These are phyloP conservation scores for Colletes latitarsis DNA, from an alignment of 1,140 invertebrate genomes.

Conservation along the genomic window DNA sequence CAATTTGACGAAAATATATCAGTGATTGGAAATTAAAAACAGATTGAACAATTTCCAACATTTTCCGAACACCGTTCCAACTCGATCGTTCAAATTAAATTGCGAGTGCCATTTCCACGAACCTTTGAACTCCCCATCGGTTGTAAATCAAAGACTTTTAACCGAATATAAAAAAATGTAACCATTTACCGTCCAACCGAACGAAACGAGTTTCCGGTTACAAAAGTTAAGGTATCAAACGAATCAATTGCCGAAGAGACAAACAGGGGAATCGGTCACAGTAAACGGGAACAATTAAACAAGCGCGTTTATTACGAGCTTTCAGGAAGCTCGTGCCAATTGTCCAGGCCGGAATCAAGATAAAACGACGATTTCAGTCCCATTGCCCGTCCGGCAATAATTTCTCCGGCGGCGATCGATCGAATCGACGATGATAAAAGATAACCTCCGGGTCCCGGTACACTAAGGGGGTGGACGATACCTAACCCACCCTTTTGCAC, in stretches of 20 bases:
- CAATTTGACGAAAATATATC: no score
- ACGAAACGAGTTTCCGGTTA: neutral
- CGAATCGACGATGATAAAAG: conserved; percentile 38
- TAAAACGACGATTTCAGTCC: conserved; percentile 21
- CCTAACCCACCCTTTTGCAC: neutral
- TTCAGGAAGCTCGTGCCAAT: conserved; percentile 51
- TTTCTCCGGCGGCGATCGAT: conserved; percentile 47
- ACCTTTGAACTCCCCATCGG: neutral
- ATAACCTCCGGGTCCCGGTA: conserved; percentile 29
- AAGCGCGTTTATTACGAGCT: conserved; percentile 31
- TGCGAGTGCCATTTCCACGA: neutral
- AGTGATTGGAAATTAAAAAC: no score
- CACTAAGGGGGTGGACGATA: conserved; percentile 14
- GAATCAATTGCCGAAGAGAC: neutral
- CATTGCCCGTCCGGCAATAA: conserved; percentile 21
- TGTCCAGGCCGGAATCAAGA: conserved; percentile 21
- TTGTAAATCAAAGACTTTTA: neutral
- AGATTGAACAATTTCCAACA: no score
- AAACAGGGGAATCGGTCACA: neutral
- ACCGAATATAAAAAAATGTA: neutral
- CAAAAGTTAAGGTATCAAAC: neutral
- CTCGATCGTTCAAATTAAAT: neutral
- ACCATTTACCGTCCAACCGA: neutral
- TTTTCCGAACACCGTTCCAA: no score
- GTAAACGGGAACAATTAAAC: neutral